Base-by-base conservation (phyloP, 2,797 vertebrate genomes). In the Acipenser ruthenus region DNA sequence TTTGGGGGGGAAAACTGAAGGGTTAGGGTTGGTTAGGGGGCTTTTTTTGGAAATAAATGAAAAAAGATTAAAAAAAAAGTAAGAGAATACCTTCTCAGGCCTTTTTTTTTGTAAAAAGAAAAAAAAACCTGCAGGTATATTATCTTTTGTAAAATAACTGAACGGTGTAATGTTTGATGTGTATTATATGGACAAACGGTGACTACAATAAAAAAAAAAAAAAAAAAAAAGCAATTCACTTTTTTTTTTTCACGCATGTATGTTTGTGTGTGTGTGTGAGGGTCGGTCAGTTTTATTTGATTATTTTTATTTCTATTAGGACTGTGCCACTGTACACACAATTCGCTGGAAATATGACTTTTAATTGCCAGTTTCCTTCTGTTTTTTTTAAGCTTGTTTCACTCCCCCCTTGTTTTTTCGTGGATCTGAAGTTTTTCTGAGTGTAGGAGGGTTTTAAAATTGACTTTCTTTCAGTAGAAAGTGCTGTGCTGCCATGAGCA, bases 131-230 rank as follows among this genome's bases (percentile, higher is more conserved):
- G 83, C 76, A 72, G 82, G 80, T 83, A 84, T 71, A 78, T 75
- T 80, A 80, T 84, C 81, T 87, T 88, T 87, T 87, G 82, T 87
- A 84, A 84, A 84, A 84, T 78, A 84, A 80, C 82, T 88, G 85
- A 87, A 80, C 80, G 83, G 83, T 86, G 83, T 87, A 80, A 75
- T 79, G 86, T 81, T 82, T 73, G 77, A 73, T 83, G 82, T 89
- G 83, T 84, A 83, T 82, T 81, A 84, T 87, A 87, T 73, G 75
- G 79, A 83, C 78, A 77, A 80, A 77, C 78, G 80, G 80, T 74
- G 78, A 74, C 80, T 73, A 62, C 68, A 65, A n/a, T 3, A 67
- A 73, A 74, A 66, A 49, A 13, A n/a, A n/a, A 60, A 8, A 60
- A 8, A 60, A 8, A 7, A 18, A 18, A 69, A 72, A 70, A 72